These are phyloP conservation scores for Rhombomys opimus DNA, from an alignment of 2,113 vertebrate genomes.

Conservation along the genomic window DNA sequence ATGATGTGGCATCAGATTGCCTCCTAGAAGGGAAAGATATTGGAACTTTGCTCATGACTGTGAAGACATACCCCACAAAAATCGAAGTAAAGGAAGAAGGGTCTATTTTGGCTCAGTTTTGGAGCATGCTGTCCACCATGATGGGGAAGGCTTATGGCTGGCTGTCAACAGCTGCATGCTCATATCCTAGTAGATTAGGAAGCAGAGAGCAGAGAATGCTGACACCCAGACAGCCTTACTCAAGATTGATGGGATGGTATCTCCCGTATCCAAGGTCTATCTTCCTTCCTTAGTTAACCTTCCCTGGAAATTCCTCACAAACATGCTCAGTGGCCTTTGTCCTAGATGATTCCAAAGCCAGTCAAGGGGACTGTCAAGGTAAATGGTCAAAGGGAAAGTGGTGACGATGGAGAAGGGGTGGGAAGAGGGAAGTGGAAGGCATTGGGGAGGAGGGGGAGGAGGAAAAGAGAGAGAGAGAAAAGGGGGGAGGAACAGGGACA, in stretches of 20 bases:
- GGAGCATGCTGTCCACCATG: too few relatives aligned
- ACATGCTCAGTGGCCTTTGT: neutral
- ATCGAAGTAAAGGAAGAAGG: neutral
- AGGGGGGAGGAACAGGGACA: too few relatives aligned
- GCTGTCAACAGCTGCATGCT: neutral
- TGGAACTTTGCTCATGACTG: too few relatives aligned
- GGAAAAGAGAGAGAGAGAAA: too few relatives aligned
- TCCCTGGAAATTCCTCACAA: neutral
- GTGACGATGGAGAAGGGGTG: neutral
- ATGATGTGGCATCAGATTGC: neutral
- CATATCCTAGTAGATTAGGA: too few relatives aligned
- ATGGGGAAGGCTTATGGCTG: too few relatives aligned
- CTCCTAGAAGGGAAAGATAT: neutral
- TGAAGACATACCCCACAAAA: neutral
- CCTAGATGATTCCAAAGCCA: neutral
- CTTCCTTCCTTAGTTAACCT: too few relatives aligned
- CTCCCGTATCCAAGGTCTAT: too few relatives aligned
- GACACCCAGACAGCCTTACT: neutral
- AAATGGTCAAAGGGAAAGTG: neutral
- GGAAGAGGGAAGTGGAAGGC: neutral
- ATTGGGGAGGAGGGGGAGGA: neutral
- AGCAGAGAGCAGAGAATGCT: neutral
- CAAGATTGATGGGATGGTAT: neutral
- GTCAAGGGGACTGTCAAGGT: too few relatives aligned
- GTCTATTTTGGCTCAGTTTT: too few relatives aligned